Conservation (phyloP, 2,888 invertebrate genomes). For the Lasioglossum calceatum region DNA sequence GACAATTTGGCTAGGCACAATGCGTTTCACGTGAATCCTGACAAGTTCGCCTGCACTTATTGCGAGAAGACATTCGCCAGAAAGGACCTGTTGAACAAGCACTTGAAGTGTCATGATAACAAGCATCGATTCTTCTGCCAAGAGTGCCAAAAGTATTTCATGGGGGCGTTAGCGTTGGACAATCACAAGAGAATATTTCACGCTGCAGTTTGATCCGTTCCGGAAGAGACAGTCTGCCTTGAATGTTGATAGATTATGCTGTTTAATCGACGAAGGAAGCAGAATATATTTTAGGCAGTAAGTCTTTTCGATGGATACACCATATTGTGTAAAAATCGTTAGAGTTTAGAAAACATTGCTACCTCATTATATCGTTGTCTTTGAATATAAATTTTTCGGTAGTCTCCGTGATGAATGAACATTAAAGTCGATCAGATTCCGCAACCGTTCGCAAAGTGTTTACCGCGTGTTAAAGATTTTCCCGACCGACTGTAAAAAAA, state of each 20-base stretch:
- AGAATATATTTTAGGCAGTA: neutral
- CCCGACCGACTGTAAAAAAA: neutral
- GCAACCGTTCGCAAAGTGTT: neutral
- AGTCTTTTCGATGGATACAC: neutral
- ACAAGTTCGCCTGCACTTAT: constrained; percentile 78
- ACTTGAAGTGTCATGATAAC: constrained; percentile 80
- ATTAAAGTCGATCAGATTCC: neutral
- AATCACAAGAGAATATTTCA: constrained; percentile 72
- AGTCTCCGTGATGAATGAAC: neutral
- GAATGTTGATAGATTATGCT: neutral
- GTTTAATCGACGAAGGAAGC: neutral
- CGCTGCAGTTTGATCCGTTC: neutral
- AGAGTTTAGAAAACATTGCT: neutral
- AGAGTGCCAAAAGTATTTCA: constrained; percentile 79
- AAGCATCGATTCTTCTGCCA: constrained; percentile 77
- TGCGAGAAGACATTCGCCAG: constrained; percentile 81
- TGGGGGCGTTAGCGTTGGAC: constrained; percentile 75
- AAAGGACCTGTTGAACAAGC: constrained; percentile 81
- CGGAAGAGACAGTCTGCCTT: neutral
- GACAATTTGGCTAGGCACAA: constrained; percentile 81
- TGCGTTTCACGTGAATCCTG: constrained; percentile 80
- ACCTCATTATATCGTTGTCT: neutral
- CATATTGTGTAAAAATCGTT: neutral
- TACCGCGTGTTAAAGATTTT: neutral
- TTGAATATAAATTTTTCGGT: neutral